phyloP scores from a whole-genome alignment of 2,888 invertebrate genomes.

The Nudaria mundana region DNA sequence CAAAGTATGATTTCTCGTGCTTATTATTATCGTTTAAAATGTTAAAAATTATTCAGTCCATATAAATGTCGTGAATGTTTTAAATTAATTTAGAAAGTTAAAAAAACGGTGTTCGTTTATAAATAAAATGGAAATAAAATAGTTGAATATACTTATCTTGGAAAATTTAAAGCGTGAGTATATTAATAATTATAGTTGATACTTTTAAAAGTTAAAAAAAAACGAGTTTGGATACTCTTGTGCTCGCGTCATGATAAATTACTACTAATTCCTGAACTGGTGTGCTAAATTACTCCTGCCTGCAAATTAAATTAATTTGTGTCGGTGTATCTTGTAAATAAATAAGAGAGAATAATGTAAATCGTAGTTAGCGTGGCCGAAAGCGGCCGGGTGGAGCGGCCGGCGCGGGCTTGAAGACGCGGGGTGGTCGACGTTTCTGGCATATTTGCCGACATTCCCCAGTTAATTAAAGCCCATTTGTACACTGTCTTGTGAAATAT shows the following conservation, averaged over 20 bases:
- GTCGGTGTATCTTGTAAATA: constrained; percentile 56
- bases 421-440: constrained; percentile 51
- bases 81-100: too few species aligned
- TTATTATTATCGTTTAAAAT: too few species aligned
- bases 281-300: constrained; percentile 36
- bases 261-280: constrained; percentile 14
- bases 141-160: too few species aligned
- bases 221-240: neutral
- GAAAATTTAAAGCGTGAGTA: too few species aligned
- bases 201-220: too few species aligned
- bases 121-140: too few species aligned
- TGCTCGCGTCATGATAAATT: constrained; percentile 17
- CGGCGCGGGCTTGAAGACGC: constrained; percentile 23
- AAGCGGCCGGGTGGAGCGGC: constrained; percentile 29
- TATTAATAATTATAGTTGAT: too few species aligned
- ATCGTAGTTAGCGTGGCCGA: constrained; percentile 60
- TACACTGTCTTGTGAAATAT: constrained; percentile 72
- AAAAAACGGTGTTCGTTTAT: too few species aligned
- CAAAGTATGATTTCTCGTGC: too few species aligned
- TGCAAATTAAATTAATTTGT: constrained; percentile 52
- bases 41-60: too few species aligned
- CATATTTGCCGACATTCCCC: constrained; percentile 75
- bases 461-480: constrained; percentile 79
- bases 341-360: constrained; percentile 64
- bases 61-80: too few species aligned